Evolutionary conservation across 2,797 vertebrate genomes (phyloP).

Genomic region (Rhinogobio ventralis): DNA sequence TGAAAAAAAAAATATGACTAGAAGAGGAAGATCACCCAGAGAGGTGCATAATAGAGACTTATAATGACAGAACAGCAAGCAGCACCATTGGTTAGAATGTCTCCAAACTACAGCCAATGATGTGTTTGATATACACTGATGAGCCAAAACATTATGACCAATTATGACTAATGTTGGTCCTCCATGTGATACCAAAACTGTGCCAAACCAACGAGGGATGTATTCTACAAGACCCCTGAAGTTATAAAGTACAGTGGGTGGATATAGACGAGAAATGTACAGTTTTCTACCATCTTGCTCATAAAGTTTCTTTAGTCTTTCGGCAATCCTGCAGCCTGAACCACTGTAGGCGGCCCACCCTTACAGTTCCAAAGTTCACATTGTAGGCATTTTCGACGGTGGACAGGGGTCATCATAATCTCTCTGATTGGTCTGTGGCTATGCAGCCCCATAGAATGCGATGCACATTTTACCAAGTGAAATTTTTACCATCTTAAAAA

Average conservation of each 20-base stretch:
- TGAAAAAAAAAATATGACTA: conserved; percentile 26
- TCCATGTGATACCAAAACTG: neutral
- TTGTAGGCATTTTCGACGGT: too few relatives aligned
- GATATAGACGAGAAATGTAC: too few relatives aligned
- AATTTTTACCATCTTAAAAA: too few relatives aligned
- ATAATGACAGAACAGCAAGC: neutral
- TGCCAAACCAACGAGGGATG: neutral
- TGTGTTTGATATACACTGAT: neutral
- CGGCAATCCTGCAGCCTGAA: too few relatives aligned
- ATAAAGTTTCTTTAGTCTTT: too few relatives aligned
- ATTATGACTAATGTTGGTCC: neutral
- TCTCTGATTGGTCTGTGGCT: too few relatives aligned
- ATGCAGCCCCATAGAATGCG: too few relatives aligned
- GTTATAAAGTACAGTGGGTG: too few relatives aligned
- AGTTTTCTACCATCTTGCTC: too few relatives aligned
- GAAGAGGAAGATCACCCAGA: conserved; percentile 8
- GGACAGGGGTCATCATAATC: neutral
- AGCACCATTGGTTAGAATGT: neutral
- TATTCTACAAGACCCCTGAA: neutral
- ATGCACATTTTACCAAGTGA: too few relatives aligned
- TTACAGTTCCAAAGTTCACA: neutral
- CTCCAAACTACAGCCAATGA: neutral
- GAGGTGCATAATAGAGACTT: neutral
- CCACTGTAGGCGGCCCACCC: too few relatives aligned
- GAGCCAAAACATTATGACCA: neutral